Conservation (phyloP, 2,113 vertebrate genomes). For the Cyanistes caeruleus region DNA sequence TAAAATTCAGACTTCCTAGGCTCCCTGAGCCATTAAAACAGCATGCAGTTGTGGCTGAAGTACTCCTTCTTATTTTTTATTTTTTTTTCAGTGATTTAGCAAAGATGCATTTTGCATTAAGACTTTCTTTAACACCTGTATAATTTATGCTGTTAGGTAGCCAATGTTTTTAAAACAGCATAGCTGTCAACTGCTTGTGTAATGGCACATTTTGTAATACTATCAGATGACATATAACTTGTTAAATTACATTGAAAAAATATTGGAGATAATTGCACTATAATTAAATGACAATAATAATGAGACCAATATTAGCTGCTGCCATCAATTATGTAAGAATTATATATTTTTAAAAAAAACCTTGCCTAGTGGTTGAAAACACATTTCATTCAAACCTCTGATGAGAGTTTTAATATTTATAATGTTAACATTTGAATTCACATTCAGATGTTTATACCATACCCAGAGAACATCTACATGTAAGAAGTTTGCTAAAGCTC, state of each 20-base stretch:
- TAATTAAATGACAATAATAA: conserved; percentile 78
- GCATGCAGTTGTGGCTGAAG: not conserved
- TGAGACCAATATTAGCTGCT: conserved; percentile 62
- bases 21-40: not conserved
- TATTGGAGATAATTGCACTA: conserved; percentile 13
- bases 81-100: not conserved
- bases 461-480: not conserved
- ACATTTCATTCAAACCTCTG: not conserved
- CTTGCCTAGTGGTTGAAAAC: not conserved
- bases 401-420: not conserved
- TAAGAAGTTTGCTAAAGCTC: not conserved
- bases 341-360: not conserved
- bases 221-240: conserved; percentile 54
- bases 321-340: conserved; percentile 56
- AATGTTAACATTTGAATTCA: not conserved
- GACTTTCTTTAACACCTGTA: conserved; percentile 1
- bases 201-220: conserved; percentile 44
- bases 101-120: conserved; percentile 18
- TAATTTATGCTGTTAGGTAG: conserved; percentile 45
- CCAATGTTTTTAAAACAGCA: conserved; percentile 73
- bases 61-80: not conserved
- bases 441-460: not conserved
- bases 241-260: conserved; percentile 63
- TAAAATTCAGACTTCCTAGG: not conserved
- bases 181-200: conserved; percentile 34